phyloP scores from a whole-genome alignment of 2,113 vertebrate genomes.

The Limanda limanda region DNA sequence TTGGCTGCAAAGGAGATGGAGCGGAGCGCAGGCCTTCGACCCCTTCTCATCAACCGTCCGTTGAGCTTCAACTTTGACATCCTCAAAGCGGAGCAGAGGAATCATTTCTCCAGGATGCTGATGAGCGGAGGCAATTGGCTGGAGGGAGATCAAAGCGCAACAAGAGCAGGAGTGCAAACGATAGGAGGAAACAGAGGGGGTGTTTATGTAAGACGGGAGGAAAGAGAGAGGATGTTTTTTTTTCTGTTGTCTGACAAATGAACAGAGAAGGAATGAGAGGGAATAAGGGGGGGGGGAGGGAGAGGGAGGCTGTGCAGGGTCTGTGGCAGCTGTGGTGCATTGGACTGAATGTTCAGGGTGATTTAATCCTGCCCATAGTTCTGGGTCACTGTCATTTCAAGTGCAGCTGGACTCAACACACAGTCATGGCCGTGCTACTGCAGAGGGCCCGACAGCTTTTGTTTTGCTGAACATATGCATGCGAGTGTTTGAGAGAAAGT shows the following conservation, averaged over 20 bases:
- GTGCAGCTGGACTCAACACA: constrained; percentile 66
- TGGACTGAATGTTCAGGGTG: constrained; percentile 38
- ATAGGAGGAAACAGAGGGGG: constrained; percentile 46
- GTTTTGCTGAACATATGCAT: constrained; percentile 32
- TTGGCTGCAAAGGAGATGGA: constrained; percentile 42
- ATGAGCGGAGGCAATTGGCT: constrained; percentile 14
- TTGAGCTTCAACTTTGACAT: constrained; percentile 61
- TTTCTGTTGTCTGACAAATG: constrained; percentile 31
- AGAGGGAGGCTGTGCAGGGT: constrained; percentile 16
- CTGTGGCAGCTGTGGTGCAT: constrained; percentile 57
- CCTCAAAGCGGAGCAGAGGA: constrained; percentile 20
- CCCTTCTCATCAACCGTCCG: constrained; percentile 37
- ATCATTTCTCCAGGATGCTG: constrained; percentile 43
- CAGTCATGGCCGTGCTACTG: constrained; percentile 52
- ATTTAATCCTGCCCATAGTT: constrained; percentile 67
- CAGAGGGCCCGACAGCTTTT: constrained; percentile 49
- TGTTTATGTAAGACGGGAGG: constrained; percentile 38
- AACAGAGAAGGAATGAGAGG: constrained; percentile 21
- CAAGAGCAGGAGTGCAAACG: constrained; percentile 29
- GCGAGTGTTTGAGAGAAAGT: constrained; percentile 48
- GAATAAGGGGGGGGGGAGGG: background rate
- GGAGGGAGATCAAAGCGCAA: constrained; percentile 26
- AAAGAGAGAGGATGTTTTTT: constrained; percentile 24
- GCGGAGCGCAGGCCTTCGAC: constrained; percentile 24
- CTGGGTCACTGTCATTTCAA: constrained; percentile 68